phyloP scores from a whole-genome alignment of 2,113 vertebrate species.

The Oxyura jamaicensis region DNA sequence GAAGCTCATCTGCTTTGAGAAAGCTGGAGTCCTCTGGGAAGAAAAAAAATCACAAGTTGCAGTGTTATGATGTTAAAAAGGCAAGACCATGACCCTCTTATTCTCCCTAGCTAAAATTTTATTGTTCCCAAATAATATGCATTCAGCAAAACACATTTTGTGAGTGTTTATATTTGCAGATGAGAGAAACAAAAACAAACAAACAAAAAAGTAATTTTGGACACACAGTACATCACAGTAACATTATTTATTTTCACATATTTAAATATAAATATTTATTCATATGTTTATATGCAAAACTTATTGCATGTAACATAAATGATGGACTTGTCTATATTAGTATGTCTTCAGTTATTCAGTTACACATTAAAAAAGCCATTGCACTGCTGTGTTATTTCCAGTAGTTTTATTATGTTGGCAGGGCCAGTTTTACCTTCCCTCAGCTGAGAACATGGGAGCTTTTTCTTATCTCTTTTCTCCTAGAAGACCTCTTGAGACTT shows the following conservation, averaged over 20 bases:
- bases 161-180: not conserved
- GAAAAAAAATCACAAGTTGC: slow-evolving; percentile 10
- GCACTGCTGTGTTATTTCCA: not conserved
- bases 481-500: not conserved
- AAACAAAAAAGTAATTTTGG: not conserved
- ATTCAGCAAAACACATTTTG: not conserved
- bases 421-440: not conserved
- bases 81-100: not conserved
- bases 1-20: slow-evolving; percentile 13
- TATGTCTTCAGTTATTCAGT: not conserved
- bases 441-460: not conserved
- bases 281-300: not conserved
- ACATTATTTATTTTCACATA: not conserved
- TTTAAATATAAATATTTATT: not conserved
- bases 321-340: not conserved
- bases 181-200: not conserved
- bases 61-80: not conserved
- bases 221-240: not conserved
- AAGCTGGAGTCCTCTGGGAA: not conserved
- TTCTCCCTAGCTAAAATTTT: not conserved
- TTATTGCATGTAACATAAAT: not conserved
- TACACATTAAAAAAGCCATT: not conserved
- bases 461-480: not conserved
- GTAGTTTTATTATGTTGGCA: not conserved
- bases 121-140: not conserved